Evolutionary conservation across 1,140 invertebrate species (phyloP).

Genomic region (Ectropis grisescens): DNA sequence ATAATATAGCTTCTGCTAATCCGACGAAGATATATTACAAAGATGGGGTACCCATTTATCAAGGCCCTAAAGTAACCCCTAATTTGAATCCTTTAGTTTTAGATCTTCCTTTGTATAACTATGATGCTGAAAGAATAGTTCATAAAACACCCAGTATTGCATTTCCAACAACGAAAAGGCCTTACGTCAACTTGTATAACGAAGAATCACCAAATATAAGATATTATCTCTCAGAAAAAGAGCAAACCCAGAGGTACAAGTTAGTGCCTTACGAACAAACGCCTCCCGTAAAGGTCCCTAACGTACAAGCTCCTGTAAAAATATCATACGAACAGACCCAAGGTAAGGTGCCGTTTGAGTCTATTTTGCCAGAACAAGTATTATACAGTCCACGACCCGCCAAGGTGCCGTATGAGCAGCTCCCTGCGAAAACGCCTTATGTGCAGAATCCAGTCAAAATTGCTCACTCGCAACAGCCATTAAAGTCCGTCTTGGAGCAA

Average conservation of each 20-base stretch:
- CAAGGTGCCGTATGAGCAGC: no score
- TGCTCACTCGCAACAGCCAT: no score
- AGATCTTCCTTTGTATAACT: slow-evolving; percentile 23
- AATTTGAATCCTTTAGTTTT: slow-evolving; percentile 32
- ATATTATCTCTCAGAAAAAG: slow-evolving; percentile 51
- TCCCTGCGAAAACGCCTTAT: no score
- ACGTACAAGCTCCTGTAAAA: no score
- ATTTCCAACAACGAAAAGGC: slow-evolving; percentile 30
- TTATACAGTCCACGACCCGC: no score
- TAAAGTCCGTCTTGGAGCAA: no score
- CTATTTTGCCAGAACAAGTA: no score
- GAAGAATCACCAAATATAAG: slow-evolving; percentile 35
- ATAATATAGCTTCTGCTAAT: slow-evolving; percentile 62
- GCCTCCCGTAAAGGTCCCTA: slow-evolving; percentile 53
- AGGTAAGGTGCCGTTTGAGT: no score
- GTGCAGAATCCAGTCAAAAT: no score
- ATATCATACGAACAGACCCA: no score
- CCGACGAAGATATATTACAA: slow-evolving; percentile 52
- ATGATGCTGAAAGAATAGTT: slow-evolving; percentile 24
- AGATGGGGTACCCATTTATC: slow-evolving; percentile 32
- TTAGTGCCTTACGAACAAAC: slow-evolving; percentile 65
- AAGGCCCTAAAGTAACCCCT: slow-evolving; percentile 21
- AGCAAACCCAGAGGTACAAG: slow-evolving; percentile 50
- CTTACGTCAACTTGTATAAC: slow-evolving; percentile 36
- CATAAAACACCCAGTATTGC: slow-evolving; percentile 29